Evolutionary conservation across 2,888 invertebrate genomes (phyloP).

Genomic region (Caradrina kadenii): DNA sequence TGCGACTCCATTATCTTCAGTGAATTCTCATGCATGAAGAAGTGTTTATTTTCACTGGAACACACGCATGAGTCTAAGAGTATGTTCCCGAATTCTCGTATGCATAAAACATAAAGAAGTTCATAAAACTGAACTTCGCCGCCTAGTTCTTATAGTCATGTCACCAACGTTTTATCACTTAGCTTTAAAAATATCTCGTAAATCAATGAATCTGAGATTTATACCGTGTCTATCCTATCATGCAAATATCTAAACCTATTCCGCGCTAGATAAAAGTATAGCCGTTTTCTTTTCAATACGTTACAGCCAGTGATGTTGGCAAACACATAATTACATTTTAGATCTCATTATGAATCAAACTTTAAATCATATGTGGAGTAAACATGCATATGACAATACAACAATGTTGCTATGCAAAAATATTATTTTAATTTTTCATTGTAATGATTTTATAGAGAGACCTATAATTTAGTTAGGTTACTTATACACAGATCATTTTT

Average conservation of each 20-base stretch:
- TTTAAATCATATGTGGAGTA: no score
- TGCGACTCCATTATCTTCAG: constrained; percentile 59
- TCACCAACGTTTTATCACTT: constrained; percentile 45
- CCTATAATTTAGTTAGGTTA: no score
- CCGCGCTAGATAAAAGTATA: constrained; percentile 1
- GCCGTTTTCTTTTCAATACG: neutral
- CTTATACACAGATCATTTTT: no score
- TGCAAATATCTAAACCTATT: constrained; percentile 12
- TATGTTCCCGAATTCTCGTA: constrained; percentile 33
- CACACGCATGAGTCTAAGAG: constrained; percentile 36
- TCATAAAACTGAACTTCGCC: constrained; percentile 51
- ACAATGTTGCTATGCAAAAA: no score
- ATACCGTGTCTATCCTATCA: neutral
- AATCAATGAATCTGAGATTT: constrained; percentile 36
- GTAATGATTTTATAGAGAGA: no score
- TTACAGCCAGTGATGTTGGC: no score
- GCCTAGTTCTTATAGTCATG: constrained; percentile 17
- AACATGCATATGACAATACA: no score
- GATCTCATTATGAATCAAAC: no score
- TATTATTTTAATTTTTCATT: no score
- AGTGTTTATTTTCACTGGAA: constrained; percentile 59
- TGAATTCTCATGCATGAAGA: constrained; percentile 62
- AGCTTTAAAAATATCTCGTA: constrained; percentile 33
- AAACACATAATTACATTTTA: no score
- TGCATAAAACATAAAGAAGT: constrained; percentile 49